A percentile compares a stretch with the other conserved stretches of the same genome.
Evolutionary conservation across 2,888 invertebrate species (phyloP).

Genomic region (Protula sp.): DNA sequence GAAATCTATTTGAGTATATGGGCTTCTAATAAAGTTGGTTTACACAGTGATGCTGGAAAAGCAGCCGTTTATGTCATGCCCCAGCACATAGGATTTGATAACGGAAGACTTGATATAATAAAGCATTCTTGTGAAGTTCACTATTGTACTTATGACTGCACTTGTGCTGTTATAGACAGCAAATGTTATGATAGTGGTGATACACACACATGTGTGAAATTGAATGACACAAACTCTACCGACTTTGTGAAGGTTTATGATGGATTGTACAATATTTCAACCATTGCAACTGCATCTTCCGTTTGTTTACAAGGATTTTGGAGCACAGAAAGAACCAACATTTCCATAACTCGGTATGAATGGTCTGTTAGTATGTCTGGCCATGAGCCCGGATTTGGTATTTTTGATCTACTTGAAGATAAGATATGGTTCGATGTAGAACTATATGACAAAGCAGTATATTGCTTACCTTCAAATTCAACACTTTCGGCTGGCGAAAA

Average conservation of each 20-base stretch:
- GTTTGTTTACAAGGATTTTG: neutral
- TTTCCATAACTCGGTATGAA: neutral
- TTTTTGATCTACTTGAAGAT: neutral
- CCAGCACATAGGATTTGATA: no score
- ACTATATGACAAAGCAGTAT: neutral
- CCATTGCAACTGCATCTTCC: neutral
- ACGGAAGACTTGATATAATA: neutral
- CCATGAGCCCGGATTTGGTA: neutral
- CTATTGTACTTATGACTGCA: neutral
- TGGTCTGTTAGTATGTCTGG: neutral
- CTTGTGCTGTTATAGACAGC: neutral
- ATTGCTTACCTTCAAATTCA: neutral
- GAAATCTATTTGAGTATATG: neutral
- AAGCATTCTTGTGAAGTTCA: constrained; percentile 1
- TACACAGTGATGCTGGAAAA: neutral
- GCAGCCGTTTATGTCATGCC: neutral
- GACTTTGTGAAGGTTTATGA: neutral
- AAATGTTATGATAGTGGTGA: neutral
- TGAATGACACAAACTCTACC: neutral
- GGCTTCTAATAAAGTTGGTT: neutral
- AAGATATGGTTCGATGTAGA: neutral
- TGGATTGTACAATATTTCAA: neutral
- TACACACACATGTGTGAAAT: neutral
- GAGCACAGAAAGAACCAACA: neutral
- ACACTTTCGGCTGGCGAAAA: neutral